Evolutionary conservation across 2,888 invertebrate species (phyloP).

Genomic region (Eilema depressum): DNA sequence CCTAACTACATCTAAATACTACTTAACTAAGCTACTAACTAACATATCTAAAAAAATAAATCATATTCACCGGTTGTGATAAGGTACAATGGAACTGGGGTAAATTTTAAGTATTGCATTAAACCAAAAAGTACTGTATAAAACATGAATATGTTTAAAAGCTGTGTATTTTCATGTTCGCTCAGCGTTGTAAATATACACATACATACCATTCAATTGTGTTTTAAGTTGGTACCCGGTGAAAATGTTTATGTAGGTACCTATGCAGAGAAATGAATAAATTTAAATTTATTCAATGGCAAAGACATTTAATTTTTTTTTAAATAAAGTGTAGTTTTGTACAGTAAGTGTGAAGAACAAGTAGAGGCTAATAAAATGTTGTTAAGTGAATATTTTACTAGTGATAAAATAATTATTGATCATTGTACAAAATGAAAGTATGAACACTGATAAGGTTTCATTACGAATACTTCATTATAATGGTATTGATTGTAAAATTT

Average conservation of each 20-base stretch:
- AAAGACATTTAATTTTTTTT: neutral
- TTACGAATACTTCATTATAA: slow-evolving; percentile 30
- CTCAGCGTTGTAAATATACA: too few species aligned
- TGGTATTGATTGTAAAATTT: slow-evolving; percentile 36
- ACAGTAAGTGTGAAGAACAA: slow-evolving; percentile 27
- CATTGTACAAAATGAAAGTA: slow-evolving; percentile 30
- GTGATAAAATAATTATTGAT: slow-evolving; percentile 21
- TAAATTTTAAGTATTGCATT: neutral
- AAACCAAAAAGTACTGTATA: neutral
- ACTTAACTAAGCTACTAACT: too few species aligned
- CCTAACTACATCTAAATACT: too few species aligned
- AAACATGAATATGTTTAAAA: too few species aligned
- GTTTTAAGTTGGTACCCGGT: neutral
- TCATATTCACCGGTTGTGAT: neutral
- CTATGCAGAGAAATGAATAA: neutral
- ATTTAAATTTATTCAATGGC: neutral
- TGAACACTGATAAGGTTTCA: slow-evolving; percentile 43
- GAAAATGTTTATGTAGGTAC: neutral
- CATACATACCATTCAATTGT: neutral
- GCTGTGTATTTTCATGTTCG: too few species aligned
- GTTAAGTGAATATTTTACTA: slow-evolving; percentile 22
- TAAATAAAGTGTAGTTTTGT: slow-evolving; percentile 28
- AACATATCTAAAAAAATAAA: too few species aligned
- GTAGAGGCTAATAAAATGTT: slow-evolving; percentile 45
- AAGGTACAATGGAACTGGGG: neutral